phyloP scores from a whole-genome alignment of 1,140 invertebrate genomes.

The Rhynchophorus ferrugineus region DNA sequence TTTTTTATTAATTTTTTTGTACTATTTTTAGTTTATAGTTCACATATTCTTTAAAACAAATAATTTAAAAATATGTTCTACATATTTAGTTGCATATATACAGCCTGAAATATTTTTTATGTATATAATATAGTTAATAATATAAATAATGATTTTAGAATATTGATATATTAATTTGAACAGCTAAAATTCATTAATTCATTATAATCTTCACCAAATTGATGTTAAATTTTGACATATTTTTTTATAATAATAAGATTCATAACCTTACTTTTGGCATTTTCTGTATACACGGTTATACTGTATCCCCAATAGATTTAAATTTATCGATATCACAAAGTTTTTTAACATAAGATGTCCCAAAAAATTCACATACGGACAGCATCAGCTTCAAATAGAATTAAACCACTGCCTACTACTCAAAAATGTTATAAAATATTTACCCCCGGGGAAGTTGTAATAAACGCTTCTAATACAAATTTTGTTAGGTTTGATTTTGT shows the following conservation, averaged over 20 bases:
- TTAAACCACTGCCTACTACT: constrained; percentile 47
- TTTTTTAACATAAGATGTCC: constrained; percentile 22
- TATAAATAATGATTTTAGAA: too few relatives aligned
- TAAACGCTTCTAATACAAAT: constrained; percentile 58
- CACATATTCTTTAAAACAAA: background rate
- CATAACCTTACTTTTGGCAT: background rate
- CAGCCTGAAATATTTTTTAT: too few relatives aligned
- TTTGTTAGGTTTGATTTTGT: constrained; percentile 66
- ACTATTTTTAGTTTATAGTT: background rate
- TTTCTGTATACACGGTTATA: too few relatives aligned
- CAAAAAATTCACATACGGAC: constrained; percentile 41
- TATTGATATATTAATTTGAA: too few relatives aligned
- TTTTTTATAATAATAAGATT: background rate
- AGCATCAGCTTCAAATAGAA: constrained; percentile 41
- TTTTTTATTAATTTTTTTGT: background rate
- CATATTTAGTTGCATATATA: background rate
- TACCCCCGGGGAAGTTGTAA: constrained; percentile 81
- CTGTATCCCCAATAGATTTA: too few relatives aligned
- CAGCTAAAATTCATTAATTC: too few relatives aligned
- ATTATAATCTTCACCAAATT: too few relatives aligned
- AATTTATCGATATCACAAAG: too few relatives aligned
- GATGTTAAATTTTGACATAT: background rate
- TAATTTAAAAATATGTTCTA: background rate
- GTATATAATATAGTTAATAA: too few relatives aligned
- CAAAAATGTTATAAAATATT: constrained; percentile 60